phyloP scores from a whole-genome alignment of 2,888 invertebrate species.

The Ferdinandea cuprea region DNA sequence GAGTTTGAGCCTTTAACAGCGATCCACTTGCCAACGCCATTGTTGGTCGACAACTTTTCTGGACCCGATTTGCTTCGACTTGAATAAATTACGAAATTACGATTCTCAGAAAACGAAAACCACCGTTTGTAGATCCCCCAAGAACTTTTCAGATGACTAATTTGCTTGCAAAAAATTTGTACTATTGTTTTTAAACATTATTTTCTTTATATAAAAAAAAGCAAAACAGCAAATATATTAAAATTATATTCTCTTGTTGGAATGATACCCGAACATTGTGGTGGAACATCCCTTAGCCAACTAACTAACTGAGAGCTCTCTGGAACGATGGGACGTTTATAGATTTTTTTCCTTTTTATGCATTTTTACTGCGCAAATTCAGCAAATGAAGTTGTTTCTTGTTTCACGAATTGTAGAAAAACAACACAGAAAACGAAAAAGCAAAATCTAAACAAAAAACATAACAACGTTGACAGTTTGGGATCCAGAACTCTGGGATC shows the following conservation, averaged over 20 bases:
- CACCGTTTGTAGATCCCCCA: conserved; percentile 15
- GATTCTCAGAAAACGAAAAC: background rate
- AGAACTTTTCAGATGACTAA: conserved; percentile 6
- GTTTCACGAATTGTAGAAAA: conserved; percentile 1
- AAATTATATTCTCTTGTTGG: conserved; percentile 21
- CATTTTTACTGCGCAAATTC: conserved; percentile 67
- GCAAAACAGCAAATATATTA: background rate
- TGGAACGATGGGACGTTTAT: conserved; percentile 24
- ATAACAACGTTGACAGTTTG: conserved; percentile 27
- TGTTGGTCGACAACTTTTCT: conserved; percentile 12
- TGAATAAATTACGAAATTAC: conserved; percentile 50
- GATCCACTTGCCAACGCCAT: conserved; percentile 81
- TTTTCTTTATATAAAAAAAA: conserved; percentile 28
- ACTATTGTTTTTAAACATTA: conserved; percentile 55
- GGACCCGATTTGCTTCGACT: background rate
- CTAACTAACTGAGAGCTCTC: conserved; percentile 24
- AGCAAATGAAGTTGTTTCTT: conserved; percentile 24
- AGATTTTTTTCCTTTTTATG: conserved; percentile 49
- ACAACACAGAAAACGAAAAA: background rate
- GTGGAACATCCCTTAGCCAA: conserved; percentile 58
- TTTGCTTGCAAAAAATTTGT: conserved; percentile 48
- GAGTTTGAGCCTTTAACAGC: conserved; percentile 84
- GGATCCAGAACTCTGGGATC: conserved; percentile 27
- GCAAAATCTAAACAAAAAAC: conserved; percentile 49
- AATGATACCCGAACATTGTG: conserved; percentile 30